These are phyloP conservation scores for Pleuronectes platessa DNA, from an alignment of 2,113 vertebrate species.

Conservation along the genomic window DNA sequence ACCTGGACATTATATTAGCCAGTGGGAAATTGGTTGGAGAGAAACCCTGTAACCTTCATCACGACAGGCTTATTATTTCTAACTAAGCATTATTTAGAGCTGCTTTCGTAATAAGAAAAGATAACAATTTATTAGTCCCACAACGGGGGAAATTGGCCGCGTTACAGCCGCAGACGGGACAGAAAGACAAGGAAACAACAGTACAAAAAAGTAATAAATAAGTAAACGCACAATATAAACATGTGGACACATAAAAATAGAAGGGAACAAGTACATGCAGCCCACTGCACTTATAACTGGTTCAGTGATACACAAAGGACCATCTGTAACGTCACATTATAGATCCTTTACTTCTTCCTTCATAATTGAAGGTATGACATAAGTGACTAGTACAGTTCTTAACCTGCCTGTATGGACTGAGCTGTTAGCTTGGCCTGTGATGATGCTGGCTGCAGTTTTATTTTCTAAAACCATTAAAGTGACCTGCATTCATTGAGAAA, in stretches of 20 bases:
- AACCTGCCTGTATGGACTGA: too few relatives aligned
- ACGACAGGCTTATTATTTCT: not conserved
- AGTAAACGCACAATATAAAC: not conserved
- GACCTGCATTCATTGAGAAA: too few relatives aligned
- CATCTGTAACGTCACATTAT: not conserved
- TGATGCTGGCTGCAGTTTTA: too few relatives aligned
- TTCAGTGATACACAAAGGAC: not conserved
- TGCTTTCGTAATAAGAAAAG: not conserved
- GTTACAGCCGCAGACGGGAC: not conserved
- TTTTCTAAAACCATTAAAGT: too few relatives aligned
- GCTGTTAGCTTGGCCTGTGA: too few relatives aligned
- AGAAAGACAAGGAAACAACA: not conserved
- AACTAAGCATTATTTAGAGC: not conserved
- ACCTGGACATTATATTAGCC: conserved; percentile 3
- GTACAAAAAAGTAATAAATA: not conserved
- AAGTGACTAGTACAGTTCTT: too few relatives aligned
- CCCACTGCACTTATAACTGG: not conserved
- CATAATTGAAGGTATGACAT: too few relatives aligned
- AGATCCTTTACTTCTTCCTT: not conserved
- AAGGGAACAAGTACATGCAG: not conserved
- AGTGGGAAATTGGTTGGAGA: not conserved
- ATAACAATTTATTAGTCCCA: too few relatives aligned
- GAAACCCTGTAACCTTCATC: not conserved
- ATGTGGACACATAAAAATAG: not conserved
- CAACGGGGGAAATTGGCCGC: not conserved